Conservation (phyloP, 1,140 invertebrate genomes). For the Papilio helenus region DNA sequence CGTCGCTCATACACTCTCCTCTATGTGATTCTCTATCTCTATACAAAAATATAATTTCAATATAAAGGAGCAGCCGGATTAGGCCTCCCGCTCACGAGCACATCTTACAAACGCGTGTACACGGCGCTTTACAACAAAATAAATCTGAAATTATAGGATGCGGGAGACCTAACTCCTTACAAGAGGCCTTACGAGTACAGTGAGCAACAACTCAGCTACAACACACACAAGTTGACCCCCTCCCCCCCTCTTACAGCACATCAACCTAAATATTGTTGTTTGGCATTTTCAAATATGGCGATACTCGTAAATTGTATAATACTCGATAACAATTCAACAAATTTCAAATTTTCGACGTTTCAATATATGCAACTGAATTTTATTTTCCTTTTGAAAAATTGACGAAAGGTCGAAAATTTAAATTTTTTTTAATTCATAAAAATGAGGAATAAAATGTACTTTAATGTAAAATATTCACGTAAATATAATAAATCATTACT, state of each 20-base stretch:
- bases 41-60: slow-evolving; percentile 35
- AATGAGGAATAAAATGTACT: background rate
- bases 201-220: slow-evolving; percentile 15
- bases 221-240: slow-evolving; percentile 1
- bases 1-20: background rate
- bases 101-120: background rate
- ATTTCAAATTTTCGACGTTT: background rate
- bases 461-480: background rate
- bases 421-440: background rate
- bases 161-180: background rate
- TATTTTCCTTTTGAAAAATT: background rate
- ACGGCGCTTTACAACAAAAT: background rate
- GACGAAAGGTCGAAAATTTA: background rate
- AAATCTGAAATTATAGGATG: background rate
- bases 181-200: background rate
- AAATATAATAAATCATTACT: background rate
- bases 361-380: background rate
- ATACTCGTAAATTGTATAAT: slow-evolving; percentile 1
- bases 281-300: slow-evolving; percentile 32
- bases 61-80: background rate
- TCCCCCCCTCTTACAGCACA: background rate
- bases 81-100: background rate
- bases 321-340: background rate
- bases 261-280: slow-evolving; percentile 16
- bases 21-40: background rate